Evolutionary conservation across 35 echinoderm and acorn worm genomes (phyloP).

Genomic region (Ophiothrix spiculata): DNA sequence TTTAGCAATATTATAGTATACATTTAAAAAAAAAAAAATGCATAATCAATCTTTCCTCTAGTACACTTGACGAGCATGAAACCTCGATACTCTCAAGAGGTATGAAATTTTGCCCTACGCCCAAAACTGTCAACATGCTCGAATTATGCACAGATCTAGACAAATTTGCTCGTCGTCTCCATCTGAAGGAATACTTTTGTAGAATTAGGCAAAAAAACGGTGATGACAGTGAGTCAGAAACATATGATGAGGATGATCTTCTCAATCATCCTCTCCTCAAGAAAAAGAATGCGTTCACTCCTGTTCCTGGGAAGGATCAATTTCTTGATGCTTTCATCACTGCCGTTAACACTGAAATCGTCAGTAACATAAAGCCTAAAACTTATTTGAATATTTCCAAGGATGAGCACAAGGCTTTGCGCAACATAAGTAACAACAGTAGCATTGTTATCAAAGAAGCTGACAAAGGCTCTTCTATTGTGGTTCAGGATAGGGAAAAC

Average conservation of each 20-base stretch:
- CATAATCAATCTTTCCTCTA: neutral
- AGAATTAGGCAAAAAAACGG: too few relatives aligned
- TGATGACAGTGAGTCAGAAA: neutral
- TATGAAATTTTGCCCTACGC: neutral
- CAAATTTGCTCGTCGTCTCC: neutral
- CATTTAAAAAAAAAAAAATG: neutral
- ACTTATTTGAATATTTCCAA: too few relatives aligned
- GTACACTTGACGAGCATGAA: neutral
- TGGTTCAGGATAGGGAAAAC: too few relatives aligned
- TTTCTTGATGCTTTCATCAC: neutral
- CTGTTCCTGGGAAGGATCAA: neutral
- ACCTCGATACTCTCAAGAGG: neutral
- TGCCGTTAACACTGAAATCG: neutral
- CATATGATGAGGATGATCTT: neutral
- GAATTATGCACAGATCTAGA: neutral
- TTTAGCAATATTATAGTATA: too few relatives aligned
- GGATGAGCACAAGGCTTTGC: neutral
- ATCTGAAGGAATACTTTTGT: neutral
- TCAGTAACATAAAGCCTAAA: too few relatives aligned
- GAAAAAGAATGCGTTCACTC: neutral
- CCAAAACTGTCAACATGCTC: neutral
- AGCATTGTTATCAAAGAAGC: neutral
- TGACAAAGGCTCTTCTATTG: too few relatives aligned
- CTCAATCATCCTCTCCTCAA: slow-evolving; percentile 1
- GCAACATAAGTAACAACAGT: neutral